Base-by-base conservation (phyloP, 2,113 vertebrate species). In the Podarcis cretensis region DNA sequence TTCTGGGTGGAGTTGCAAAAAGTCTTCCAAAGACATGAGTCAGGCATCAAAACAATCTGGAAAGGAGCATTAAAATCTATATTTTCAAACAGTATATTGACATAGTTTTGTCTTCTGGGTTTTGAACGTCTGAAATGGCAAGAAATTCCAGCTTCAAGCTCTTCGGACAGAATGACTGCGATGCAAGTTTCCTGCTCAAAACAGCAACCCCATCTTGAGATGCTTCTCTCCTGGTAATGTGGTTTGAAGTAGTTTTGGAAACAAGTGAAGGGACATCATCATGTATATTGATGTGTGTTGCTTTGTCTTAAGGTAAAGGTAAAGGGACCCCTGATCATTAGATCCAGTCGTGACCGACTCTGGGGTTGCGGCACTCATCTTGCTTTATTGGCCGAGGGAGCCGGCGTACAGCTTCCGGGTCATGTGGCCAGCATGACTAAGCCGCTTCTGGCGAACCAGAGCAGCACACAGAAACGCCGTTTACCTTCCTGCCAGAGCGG, bases 401-500 rank as follows among this genome's bases (percentile, higher is more conserved):
- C 40, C 5, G 40, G 40, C 40, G 40, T 43, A 7, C 40, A 43
- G 40, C 40, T 7, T 43, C 40, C 40, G 40, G 40, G 40, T 43
- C 40, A 43, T 43, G 40, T 43, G 40, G 40, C 40, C 40, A 43
- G 40, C 40, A 43, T 43, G 6, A 43, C 40, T 43, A 43, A 43
- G 40, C 40, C 40, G 6, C 40, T 43, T 43, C 40, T 43, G 40
- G 6, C 6, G 40, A 43, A 43, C 40, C 40, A 43, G 40, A 43
- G 40, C 40, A 43, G 40, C 1, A 6, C 40, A 43, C 6, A 1
- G 1, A 43, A 43, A 43, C 0, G 0, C 40, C 40, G 1, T 43
- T 43, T 43, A 43, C 6, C 6, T 43, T 43, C 40, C 40, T 1
- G 40, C 40, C 40, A 1, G 6, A 43, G 6, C 6, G 0, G 6